Percentiles rank a stretch among this genome's conserved stretches.
Conservation (phyloP, 2,888 invertebrate species). For the Cantharis nigra region DNA sequence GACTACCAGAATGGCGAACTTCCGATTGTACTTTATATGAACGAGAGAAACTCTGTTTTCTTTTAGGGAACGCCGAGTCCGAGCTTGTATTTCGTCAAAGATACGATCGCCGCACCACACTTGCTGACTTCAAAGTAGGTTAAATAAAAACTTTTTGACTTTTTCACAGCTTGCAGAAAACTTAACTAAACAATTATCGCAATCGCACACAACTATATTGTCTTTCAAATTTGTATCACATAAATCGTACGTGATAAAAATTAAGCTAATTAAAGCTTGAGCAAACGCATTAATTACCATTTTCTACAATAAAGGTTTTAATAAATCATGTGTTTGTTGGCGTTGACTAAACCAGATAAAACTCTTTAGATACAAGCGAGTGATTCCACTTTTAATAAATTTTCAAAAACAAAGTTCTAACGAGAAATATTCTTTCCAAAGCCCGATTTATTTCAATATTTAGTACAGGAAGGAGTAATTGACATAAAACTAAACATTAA, state of each 20-base stretch:
- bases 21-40: slow-evolving; percentile 22
- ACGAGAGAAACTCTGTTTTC: neutral
- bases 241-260: neutral
- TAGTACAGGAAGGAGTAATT: too few relatives aligned
- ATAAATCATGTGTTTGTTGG: neutral
- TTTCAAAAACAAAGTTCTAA: neutral
- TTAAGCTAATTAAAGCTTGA: neutral
- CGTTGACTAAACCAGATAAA: neutral
- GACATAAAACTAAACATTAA: too few relatives aligned
- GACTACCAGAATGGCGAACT: slow-evolving; percentile 26
- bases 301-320: neutral
- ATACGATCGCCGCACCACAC: slow-evolving; percentile 4
- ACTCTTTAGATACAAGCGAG: neutral
- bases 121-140: slow-evolving; percentile 16
- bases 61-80: neutral
- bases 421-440: neutral
- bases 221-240: neutral
- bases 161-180: slow-evolving; percentile 2
- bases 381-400: neutral
- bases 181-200: neutral
- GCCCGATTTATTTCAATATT: neutral
- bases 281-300: neutral
- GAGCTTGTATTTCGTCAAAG: neutral
- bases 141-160: slow-evolving; percentile 14
- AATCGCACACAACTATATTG: neutral